A percentile compares a stretch with the other conserved stretches of the same genome.
These are phyloP conservation scores for Coturnix japonica DNA, from an alignment of 2,113 vertebrate genomes.

Conservation along the genomic window DNA sequence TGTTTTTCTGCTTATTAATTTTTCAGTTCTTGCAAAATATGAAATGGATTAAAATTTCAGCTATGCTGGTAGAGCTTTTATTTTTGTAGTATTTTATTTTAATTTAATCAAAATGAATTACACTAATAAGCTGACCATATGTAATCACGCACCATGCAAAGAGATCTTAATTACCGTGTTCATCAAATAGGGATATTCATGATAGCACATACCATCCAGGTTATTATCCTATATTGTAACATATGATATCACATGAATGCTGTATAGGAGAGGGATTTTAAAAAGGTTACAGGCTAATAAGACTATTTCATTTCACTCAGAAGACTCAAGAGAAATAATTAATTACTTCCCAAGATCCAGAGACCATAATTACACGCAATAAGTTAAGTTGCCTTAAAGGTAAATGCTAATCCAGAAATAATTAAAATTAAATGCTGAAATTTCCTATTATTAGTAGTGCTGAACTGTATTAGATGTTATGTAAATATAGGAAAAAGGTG, in stretches of 20 bases:
- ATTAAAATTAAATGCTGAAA: slow-evolving; percentile 24
- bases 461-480: background rate
- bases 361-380: slow-evolving; percentile 17
- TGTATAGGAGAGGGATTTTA: slow-evolving; percentile 19
- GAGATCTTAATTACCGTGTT: slow-evolving; percentile 35
- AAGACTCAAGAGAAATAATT: slow-evolving; percentile 32
- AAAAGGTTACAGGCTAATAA: slow-evolving; percentile 41
- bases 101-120: background rate
- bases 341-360: background rate
- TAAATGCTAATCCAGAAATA: slow-evolving; percentile 6
- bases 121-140: background rate
- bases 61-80: background rate
- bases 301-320: slow-evolving; percentile 28
- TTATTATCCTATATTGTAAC: slow-evolving; percentile 30
- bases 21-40: slow-evolving; percentile 37
- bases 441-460: background rate
- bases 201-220: background rate
- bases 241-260: slow-evolving; percentile 14
- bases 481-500: slow-evolving; percentile 25
- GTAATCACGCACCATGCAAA: background rate
- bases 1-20: slow-evolving; percentile 46
- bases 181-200: background rate
- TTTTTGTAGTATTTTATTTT: background rate
- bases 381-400: slow-evolving; percentile 35
- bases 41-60: slow-evolving; percentile 30